Evolutionary conservation across 2,888 invertebrate genomes (phyloP).

Genomic region (Torymus aiolomorphi): DNA sequence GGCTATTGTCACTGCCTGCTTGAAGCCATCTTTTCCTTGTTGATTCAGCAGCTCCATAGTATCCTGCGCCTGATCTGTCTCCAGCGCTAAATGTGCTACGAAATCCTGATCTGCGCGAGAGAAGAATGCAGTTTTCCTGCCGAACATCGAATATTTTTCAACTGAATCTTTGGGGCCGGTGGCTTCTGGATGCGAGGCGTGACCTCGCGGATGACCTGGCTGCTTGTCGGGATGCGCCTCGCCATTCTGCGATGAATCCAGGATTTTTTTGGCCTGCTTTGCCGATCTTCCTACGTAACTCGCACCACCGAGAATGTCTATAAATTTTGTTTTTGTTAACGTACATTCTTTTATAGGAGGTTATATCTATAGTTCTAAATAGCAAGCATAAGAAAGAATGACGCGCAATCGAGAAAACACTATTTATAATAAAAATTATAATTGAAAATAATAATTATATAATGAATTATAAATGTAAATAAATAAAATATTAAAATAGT

Average conservation of each 20-base stretch:
- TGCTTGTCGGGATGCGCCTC: slow-evolving; percentile 42
- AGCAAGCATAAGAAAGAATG: too few relatives aligned
- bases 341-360: too few relatives aligned
- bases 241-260: slow-evolving; percentile 64
- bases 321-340: neutral
- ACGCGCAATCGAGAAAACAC: too few relatives aligned
- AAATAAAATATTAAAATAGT: too few relatives aligned
- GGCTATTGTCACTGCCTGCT: too few relatives aligned
- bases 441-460: too few relatives aligned
- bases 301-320: slow-evolving; percentile 39
- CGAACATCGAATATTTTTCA: slow-evolving; percentile 63
- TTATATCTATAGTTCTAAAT: too few relatives aligned
- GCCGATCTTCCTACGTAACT: slow-evolving; percentile 61
- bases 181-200: slow-evolving; percentile 60
- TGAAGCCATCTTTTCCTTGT: neutral
- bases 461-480: too few relatives aligned
- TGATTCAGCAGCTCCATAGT: slow-evolving; percentile 61
- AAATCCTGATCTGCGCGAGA: slow-evolving; percentile 62
- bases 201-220: slow-evolving; percentile 67
- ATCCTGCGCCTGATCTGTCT: slow-evolving; percentile 12
- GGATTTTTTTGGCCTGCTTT: slow-evolving; percentile 56
- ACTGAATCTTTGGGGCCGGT: slow-evolving; percentile 61
- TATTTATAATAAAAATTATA: too few relatives aligned
- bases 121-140: slow-evolving; percentile 64
- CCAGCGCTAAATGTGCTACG: slow-evolving; percentile 61